These are phyloP conservation scores for Litoditis marina DNA, from an alignment of 2,888 invertebrate genomes.

Conservation along the genomic window DNA sequence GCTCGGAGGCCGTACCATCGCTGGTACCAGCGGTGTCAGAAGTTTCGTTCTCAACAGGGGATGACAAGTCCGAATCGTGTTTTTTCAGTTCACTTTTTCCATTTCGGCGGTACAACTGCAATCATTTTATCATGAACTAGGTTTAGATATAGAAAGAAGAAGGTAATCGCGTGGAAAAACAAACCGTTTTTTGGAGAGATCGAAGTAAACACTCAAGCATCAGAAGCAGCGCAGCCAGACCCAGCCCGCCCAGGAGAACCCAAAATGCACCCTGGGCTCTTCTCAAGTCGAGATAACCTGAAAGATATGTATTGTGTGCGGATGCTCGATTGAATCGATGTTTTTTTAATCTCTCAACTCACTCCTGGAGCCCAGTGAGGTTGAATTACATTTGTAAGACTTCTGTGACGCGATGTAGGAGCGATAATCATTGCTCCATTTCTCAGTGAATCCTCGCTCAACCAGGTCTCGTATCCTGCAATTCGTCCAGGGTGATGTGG, in stretches of 20 bases:
- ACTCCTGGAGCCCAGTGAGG: conserved; percentile 27
- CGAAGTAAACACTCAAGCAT: conserved; percentile 21
- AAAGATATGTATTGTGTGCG: neutral
- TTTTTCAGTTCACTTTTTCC: neutral
- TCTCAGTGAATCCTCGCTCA: conserved; percentile 55
- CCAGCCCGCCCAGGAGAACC: conserved; percentile 43
- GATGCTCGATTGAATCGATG: neutral
- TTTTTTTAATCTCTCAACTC: neutral
- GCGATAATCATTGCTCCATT: conserved; percentile 53
- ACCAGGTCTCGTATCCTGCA: conserved; percentile 51
- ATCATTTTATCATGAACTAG: too few species aligned
- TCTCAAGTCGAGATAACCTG: conserved; percentile 43
- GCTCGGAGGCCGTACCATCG: too few species aligned
- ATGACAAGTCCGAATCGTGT: neutral
- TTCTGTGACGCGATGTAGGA: conserved; percentile 35
- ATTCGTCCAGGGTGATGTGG: too few species aligned
- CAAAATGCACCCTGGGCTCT: conserved; percentile 56
- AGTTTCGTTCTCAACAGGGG: neutral
- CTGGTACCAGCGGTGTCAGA: too few species aligned
- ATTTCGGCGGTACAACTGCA: too few species aligned
- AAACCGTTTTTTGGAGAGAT: conserved; percentile 18
- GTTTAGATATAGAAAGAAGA: too few species aligned
- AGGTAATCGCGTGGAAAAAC: too few species aligned
- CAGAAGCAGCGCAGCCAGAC: conserved; percentile 22
- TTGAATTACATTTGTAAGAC: conserved; percentile 31